A percentile compares a stretch with the other conserved stretches of the same genome.
phyloP scores from a whole-genome alignment of 2,797 vertebrate species.

The Nasua narica region DNA sequence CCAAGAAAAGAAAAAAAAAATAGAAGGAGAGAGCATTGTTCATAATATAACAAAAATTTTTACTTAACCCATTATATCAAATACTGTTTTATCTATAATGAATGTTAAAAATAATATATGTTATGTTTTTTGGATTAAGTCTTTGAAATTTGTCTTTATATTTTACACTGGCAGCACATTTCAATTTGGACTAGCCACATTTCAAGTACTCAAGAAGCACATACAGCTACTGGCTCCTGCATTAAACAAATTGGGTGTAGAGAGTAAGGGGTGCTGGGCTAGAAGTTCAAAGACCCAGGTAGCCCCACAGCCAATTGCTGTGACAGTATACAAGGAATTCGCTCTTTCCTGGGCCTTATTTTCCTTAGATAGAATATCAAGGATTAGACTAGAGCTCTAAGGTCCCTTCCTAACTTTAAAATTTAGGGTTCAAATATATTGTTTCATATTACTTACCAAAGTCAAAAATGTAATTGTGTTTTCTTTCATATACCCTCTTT shows the following conservation, averaged over 20 bases:
- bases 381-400: neutral
- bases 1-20: neutral
- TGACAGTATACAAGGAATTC: neutral
- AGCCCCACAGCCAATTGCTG: neutral
- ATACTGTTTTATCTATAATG: constrained; percentile 15
- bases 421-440: constrained; percentile 1
- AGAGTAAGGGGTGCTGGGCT: neutral
- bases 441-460: constrained; percentile 34
- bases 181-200: neutral
- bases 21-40: neutral
- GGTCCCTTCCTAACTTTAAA: constrained; percentile 26
- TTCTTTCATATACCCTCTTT: neutral
- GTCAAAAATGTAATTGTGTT: neutral
- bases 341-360: neutral
- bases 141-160: neutral
- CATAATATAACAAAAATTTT: neutral
- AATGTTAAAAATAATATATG: constrained; percentile 1
- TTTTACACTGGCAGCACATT: neutral
- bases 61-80: constrained; percentile 22
- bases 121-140: constrained; percentile 11
- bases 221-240: neutral
- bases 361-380: constrained; percentile 16
- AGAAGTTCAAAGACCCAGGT: neutral
- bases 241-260: neutral
- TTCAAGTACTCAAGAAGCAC: neutral